These are phyloP conservation scores for Platycnemis pennipes DNA, from an alignment of 2,888 invertebrate genomes.

Conservation along the genomic window DNA sequence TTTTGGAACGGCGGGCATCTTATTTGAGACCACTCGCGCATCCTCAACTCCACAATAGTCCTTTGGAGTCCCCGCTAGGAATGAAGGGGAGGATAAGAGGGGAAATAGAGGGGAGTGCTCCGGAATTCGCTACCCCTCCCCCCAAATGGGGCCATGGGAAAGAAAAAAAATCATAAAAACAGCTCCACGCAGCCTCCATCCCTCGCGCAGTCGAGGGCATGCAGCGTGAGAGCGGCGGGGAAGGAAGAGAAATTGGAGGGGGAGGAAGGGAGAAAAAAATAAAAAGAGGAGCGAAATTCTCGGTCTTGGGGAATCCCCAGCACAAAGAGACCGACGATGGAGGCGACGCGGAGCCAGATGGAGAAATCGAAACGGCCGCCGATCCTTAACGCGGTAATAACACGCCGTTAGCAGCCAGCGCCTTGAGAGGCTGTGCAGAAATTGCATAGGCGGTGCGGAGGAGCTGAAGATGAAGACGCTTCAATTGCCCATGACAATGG, in stretches of 20 bases:
- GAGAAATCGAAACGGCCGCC: background rate
- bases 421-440: background rate
- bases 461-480: too few relatives aligned
- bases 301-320: conserved; percentile 33
- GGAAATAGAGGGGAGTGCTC: background rate
- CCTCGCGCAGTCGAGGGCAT: background rate
- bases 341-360: background rate
- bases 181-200: background rate
- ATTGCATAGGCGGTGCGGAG: background rate
- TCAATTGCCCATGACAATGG: too few relatives aligned
- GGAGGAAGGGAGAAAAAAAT: background rate
- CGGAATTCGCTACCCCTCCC: conserved; percentile 30
- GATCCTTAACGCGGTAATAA: background rate
- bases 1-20: conserved; percentile 48
- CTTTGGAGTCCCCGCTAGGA: conserved; percentile 37
- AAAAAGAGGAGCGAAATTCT: conserved; percentile 20
- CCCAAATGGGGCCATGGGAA: background rate
- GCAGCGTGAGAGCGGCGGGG: background rate
- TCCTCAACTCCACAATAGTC: conserved; percentile 66
- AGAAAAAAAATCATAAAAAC: background rate
- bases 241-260: background rate
- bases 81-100: background rate
- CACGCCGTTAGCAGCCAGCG: background rate
- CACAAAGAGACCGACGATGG: background rate
- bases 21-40: conserved; percentile 47